A percentile compares a stretch with the other conserved stretches of the same genome.
Conservation (phyloP, 53 echinoderm and acorn worm genomes). For the Crossaster papposus region DNA sequence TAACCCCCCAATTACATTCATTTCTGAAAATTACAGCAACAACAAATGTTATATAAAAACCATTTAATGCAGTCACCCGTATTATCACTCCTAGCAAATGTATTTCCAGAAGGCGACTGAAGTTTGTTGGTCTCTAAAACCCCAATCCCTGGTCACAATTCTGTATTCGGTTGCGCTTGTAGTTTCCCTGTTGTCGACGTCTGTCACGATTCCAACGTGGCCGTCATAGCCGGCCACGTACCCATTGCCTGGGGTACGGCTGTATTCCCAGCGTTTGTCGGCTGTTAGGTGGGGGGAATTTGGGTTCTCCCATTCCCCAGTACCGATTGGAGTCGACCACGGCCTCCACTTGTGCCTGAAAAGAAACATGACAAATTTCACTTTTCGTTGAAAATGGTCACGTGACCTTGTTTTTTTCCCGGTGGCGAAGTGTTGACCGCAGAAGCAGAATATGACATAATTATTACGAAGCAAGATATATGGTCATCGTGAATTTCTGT, state of each 20-base stretch:
- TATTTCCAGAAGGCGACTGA: conserved; percentile 9
- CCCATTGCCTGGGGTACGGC: not conserved
- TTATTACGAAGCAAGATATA: too few species aligned
- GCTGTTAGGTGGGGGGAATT: not conserved
- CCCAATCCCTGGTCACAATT: not conserved
- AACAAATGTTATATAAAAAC: too few species aligned
- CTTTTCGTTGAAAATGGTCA: too few species aligned
- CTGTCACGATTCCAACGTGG: conserved; percentile 23
- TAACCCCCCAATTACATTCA: too few species aligned
- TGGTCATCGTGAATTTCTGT: too few species aligned
- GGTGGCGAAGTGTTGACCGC: not conserved
- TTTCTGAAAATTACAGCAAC: too few species aligned
- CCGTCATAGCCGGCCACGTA: not conserved
- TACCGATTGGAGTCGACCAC: not conserved
- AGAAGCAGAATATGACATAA: not conserved
- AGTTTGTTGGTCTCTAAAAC: not conserved
- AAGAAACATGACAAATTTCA: not conserved
- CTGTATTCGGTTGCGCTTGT: not conserved
- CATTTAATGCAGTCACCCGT: too few species aligned
- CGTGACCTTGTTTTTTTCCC: too few species aligned
- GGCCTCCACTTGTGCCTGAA: not conserved
- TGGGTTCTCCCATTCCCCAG: not conserved
- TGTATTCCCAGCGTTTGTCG: not conserved
- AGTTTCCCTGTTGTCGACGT: not conserved
- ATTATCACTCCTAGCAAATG: not conserved